These are phyloP conservation scores for Pterocles burchelli DNA, from an alignment of 2,113 vertebrate genomes.

Conservation along the genomic window DNA sequence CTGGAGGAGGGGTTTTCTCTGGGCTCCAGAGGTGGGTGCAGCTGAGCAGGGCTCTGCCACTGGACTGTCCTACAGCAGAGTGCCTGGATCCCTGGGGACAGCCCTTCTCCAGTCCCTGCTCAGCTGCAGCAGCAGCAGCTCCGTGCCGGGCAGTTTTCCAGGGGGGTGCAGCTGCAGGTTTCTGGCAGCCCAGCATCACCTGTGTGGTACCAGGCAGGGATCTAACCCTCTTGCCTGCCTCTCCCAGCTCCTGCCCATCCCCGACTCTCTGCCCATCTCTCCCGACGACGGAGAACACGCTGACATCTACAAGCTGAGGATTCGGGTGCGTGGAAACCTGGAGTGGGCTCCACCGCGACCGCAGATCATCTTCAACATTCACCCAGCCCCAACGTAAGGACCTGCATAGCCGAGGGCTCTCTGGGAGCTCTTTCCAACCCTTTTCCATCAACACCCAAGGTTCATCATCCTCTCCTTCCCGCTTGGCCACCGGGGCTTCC, in stretches of 20 bases:
- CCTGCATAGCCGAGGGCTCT: accelerated
- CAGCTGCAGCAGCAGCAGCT: background rate
- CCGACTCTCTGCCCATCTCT: constrained; percentile 93
- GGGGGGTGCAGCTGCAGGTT: background rate
- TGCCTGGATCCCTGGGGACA: background rate
- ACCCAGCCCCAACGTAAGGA: constrained; percentile 91
- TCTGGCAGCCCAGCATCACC: background rate
- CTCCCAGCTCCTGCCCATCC: constrained; percentile 91
- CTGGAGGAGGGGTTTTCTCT: background rate
- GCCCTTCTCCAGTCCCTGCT: background rate
- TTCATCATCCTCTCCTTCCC: background rate
- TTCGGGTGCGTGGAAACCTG: constrained; percentile 94
- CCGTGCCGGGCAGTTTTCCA: background rate
- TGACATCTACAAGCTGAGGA: constrained; percentile 94
- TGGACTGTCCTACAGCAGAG: background rate
- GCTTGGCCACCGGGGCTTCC: background rate
- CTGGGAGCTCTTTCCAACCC: background rate
- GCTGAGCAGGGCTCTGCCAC: background rate
- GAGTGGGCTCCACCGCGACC: constrained; percentile 97
- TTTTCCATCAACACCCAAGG: background rate
- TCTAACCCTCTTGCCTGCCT: background rate
- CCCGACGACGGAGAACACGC: constrained; percentile 95
- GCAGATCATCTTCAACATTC: constrained; percentile 97
- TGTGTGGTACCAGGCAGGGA: background rate
- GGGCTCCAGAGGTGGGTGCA: background rate